Percentiles rank a stretch among this genome's conserved stretches.
Conservation (phyloP, 2,888 invertebrate species). For the Seira ritae region DNA sequence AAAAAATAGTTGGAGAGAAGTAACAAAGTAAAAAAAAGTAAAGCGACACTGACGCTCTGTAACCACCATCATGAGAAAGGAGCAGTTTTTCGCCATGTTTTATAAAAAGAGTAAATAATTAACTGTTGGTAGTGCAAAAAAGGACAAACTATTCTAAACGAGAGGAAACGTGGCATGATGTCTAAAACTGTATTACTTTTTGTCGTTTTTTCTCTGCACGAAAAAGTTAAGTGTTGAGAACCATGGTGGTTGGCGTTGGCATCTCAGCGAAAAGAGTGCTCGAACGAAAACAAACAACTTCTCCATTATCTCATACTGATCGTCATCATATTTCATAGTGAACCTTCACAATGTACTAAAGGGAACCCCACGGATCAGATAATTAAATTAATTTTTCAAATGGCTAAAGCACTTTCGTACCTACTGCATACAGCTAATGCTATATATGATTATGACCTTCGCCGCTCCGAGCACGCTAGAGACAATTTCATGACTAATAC, state of each 20-base stretch:
- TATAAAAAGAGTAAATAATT: conserved; percentile 9
- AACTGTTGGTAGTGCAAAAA: background rate
- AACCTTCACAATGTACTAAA: background rate
- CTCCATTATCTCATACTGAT: conserved; percentile 7
- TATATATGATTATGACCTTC: no score
- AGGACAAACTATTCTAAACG: background rate
- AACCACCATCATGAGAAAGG: background rate
- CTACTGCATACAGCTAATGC: no score
- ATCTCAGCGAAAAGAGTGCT: background rate
- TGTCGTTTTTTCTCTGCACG: background rate
- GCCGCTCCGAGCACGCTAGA: no score
- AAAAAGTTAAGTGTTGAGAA: background rate
- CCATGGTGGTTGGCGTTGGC: background rate
- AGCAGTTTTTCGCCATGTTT: background rate
- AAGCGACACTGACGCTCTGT: background rate
- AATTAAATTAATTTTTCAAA: conserved; percentile 16
- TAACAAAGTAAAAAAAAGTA: conserved; percentile 1
- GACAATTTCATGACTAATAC: no score
- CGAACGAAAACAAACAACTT: background rate
- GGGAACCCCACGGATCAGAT: conserved; percentile 26
- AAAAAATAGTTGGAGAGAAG: background rate
- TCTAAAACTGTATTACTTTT: background rate
- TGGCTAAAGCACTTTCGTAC: background rate
- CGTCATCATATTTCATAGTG: conserved; percentile 5
- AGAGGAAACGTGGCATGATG: background rate